These are phyloP conservation scores for Pterocles orientalis DNA, from an alignment of 2,113 vertebrate genomes.

Conservation along the genomic window DNA sequence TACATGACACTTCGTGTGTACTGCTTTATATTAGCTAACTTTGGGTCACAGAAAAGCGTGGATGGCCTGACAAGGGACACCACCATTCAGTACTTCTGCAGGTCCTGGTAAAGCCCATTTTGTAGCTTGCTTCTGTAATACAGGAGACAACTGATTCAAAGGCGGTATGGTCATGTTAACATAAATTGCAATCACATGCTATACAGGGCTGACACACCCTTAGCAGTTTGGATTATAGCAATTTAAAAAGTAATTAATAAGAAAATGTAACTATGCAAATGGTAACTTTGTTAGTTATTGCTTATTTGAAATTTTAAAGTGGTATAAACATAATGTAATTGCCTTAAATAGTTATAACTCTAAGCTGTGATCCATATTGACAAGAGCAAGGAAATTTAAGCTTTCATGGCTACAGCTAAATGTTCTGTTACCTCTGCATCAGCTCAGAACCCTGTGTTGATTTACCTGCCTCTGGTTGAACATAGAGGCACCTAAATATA, in stretches of 20 bases:
- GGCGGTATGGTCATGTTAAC: background rate
- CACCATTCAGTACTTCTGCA: background rate
- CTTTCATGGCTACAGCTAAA: background rate
- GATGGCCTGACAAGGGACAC: background rate
- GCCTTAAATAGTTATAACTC: background rate
- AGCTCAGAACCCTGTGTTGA: background rate
- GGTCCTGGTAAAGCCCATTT: background rate
- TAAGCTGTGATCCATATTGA: background rate
- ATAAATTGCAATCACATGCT: background rate
- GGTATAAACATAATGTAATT: background rate
- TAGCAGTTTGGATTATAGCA: background rate
- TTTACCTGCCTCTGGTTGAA: background rate
- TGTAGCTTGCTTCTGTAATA: background rate
- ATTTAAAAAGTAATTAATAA: background rate
- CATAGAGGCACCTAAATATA: background rate
- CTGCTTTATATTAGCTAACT: background rate
- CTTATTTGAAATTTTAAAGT: background rate
- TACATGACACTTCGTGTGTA: background rate
- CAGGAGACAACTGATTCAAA: background rate
- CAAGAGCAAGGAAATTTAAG: background rate
- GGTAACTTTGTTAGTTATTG: background rate
- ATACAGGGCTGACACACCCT: background rate
- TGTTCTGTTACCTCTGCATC: background rate
- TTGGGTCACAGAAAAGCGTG: background rate
- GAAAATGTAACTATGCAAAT: background rate